Evolutionary conservation across 1,140 invertebrate genomes (phyloP).

Genomic region (Mylabris phalerata): DNA sequence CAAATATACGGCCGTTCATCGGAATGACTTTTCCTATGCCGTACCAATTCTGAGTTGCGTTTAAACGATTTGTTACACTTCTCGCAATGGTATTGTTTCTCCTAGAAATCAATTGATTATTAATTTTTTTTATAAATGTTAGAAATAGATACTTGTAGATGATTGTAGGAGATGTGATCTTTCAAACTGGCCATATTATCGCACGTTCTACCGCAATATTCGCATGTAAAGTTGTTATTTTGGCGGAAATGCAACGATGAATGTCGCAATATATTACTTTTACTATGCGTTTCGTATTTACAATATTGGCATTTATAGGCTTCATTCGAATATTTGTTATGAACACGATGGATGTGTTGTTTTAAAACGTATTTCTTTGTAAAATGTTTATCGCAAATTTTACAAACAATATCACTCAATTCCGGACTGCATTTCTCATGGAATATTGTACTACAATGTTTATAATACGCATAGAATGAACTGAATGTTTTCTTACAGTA

Average conservation of each 20-base stretch:
- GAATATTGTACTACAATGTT: conserved; percentile 33
- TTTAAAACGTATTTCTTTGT: conserved; percentile 36
- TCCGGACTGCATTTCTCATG: conserved; percentile 35
- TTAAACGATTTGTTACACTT: conserved; percentile 23
- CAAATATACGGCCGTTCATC: conserved; percentile 18
- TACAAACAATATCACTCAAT: conserved; percentile 38
- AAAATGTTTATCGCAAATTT: conserved; percentile 38
- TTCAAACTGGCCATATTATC: conserved; percentile 26
- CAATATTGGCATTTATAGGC: conserved; percentile 36
- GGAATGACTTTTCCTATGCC: conserved; percentile 18
- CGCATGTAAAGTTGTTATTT: conserved; percentile 35
- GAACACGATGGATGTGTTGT: conserved; percentile 39
- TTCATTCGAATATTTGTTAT: conserved; percentile 35
- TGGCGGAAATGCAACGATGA: conserved; percentile 39
- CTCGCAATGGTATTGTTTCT: conserved; percentile 15
- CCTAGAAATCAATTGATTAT: conserved; percentile 6
- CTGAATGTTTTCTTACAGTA: conserved; percentile 19
- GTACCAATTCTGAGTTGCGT: conserved; percentile 19
- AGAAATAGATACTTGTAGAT: conserved; percentile 10
- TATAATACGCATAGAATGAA: conserved; percentile 24
- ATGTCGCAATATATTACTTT: conserved; percentile 38
- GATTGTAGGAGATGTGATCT: conserved; percentile 20
- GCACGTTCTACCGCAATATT: conserved; percentile 41
- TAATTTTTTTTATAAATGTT: neutral
- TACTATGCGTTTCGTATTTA: conserved; percentile 37